Base-by-base conservation (phyloP, 92 coral and sea anemone genomes). In the Parazoanthus darwini region DNA sequence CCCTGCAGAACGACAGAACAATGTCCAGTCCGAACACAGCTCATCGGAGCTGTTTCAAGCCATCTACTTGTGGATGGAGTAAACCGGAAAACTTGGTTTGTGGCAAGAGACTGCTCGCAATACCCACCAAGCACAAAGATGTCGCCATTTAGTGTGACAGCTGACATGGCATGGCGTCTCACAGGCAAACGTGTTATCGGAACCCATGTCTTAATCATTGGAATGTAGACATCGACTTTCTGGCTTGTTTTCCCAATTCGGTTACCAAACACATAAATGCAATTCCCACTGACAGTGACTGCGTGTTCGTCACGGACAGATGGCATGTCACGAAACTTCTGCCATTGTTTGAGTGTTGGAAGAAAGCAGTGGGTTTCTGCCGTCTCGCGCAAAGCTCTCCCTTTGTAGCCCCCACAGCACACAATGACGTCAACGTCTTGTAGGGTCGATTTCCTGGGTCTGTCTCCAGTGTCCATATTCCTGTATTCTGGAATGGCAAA, bases 51-150 rank as follows among this genome's bases (percentile, higher is more conserved):
- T 44, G 88, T 91, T 78, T 90, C 86, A 18, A 79, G 59, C 98
- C 98, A 95, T 35, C 82, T 77, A 86, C 92, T 89, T 56, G 86
- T 86, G n/a, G 23, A 79, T 18, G 96, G 98, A 51, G 94, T 83
- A 82, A 92, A 95, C 73, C 95, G 91, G 59, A 93, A 93, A 8
- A 95, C 96, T 5, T 89, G 86, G 67, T 87, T 89, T 36, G 91
- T 63, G 5, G 93, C 87, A 8, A 81, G 91, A 56, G 86, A 90
- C 84, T 93, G 92, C 48, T 91, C 92, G 16, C 87, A 84, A 23
- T 91, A 86, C 23, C 98, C 98, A 33, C 96, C 98, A 38, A 92
- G 73, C 15, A 94, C 94, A 85, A 92, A 94, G 65, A 95, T 78
- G 50, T 78, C 77, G 1, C 89, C 96, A 81, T 88, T 89, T 37